Evolutionary conservation across 2,888 invertebrate species (phyloP).

Genomic region (Margaritifera margaritifera): DNA sequence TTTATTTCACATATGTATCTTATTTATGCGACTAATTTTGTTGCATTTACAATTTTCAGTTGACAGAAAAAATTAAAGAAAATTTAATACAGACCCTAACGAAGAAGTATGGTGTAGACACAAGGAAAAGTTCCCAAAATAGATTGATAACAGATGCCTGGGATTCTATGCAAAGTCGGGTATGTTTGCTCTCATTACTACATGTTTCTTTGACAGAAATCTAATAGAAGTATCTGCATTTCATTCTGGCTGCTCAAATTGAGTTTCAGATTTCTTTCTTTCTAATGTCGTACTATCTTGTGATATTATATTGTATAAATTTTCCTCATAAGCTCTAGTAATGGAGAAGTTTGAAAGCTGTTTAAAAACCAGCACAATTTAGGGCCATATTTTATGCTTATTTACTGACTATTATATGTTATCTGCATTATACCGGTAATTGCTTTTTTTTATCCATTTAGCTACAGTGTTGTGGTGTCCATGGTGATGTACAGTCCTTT

Average conservation of each 20-base stretch:
- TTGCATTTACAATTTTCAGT: constrained; percentile 37
- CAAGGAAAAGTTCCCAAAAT: constrained; percentile 54
- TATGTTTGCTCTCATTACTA: constrained; percentile 25
- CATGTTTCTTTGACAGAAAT: no score
- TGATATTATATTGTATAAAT: no score
- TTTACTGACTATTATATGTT: no score
- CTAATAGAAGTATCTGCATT: no score
- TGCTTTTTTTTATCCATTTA: constrained; percentile 25
- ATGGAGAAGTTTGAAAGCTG: no score
- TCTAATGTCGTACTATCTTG: no score
- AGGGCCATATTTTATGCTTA: no score
- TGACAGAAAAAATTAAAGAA: constrained; percentile 43
- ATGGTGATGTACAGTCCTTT: constrained; percentile 44
- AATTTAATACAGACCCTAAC: constrained; percentile 48
- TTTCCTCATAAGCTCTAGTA: no score
- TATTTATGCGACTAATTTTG: neutral
- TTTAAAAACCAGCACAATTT: no score
- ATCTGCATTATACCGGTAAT: no score
- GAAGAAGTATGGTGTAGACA: constrained; percentile 55
- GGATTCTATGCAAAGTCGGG: constrained; percentile 68
- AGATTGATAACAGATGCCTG: constrained; percentile 64
- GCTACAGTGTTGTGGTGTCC: constrained; percentile 60
- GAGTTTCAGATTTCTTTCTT: neutral
- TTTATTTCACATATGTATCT: no score
- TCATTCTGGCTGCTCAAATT: neutral